These are phyloP conservation scores for Oscheius sp. DNA, from an alignment of 1,140 invertebrate species.

Conservation along the genomic window DNA sequence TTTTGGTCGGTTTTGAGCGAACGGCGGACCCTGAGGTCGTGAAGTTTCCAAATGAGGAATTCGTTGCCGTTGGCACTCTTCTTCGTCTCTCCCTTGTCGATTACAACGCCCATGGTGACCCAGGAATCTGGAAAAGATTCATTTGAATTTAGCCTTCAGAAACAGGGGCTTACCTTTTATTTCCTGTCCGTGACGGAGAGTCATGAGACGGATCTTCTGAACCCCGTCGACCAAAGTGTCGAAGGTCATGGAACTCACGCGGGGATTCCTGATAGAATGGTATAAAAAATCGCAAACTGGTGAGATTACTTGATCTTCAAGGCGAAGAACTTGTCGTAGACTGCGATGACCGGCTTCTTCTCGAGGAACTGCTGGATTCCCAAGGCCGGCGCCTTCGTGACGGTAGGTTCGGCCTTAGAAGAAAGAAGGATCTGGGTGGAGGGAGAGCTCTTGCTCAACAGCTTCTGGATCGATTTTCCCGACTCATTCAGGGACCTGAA, in stretches of 20 bases:
- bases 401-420: too few species aligned
- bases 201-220: not conserved
- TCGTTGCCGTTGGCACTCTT: slow-evolving; percentile 58
- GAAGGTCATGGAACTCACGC: not conserved
- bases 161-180: not conserved
- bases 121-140: slow-evolving; percentile 20
- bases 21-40: slow-evolving; percentile 34
- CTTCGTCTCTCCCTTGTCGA: slow-evolving; percentile 46
- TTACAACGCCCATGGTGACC: slow-evolving; percentile 54
- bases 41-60: slow-evolving; percentile 56
- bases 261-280: not conserved
- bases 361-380: too few species aligned
- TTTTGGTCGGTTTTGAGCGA: not conserved
- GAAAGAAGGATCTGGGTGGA: not conserved
- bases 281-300: too few species aligned
- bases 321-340: not conserved
- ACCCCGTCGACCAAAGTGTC: not conserved
- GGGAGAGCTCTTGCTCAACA: not conserved
- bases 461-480: not conserved
- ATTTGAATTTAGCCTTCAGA: not conserved
- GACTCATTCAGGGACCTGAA: not conserved
- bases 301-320: too few species aligned
- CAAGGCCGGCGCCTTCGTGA: too few species aligned
- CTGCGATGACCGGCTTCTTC: not conserved
- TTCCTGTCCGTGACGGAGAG: not conserved